Conservation (phyloP, 2,888 invertebrate species). For the Drosophila algonquin region DNA sequence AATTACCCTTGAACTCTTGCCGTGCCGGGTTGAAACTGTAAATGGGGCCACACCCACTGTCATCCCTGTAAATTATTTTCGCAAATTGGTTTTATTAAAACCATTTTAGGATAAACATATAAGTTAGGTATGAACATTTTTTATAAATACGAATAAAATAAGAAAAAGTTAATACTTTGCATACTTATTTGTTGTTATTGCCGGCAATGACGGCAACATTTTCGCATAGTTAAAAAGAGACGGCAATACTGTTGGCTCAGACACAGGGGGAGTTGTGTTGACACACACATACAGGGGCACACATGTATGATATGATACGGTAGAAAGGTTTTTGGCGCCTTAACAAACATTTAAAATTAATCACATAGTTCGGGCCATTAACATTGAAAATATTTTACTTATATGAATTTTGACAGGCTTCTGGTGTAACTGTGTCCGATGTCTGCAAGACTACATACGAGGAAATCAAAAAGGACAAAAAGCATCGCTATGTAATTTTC, state of each 20-base stretch:
- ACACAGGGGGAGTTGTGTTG: conserved; percentile 46
- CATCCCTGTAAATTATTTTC: conserved; percentile 4
- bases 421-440: conserved; percentile 98
- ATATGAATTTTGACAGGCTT: conserved; percentile 87
- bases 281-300: neutral
- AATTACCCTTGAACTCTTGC: conserved; percentile 47
- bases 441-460: conserved; percentile 97
- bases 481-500: conserved; percentile 98
- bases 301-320: neutral
- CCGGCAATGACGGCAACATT: conserved; percentile 37
- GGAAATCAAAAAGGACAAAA: conserved; percentile 99
- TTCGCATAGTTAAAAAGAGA: conserved; percentile 27
- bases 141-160: neutral
- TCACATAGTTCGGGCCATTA: neutral
- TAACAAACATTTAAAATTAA: conserved; percentile 6
- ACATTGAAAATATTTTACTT: conserved; percentile 34
- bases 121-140: neutral
- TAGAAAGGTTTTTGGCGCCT: conserved; percentile 19
- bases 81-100: neutral
- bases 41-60: conserved; percentile 42
- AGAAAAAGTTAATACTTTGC: conserved; percentile 8
- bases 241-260: conserved; percentile 24
- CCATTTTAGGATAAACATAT: neutral
- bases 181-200: conserved; percentile 34
- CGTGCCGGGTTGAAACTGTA: conserved; percentile 37